Evolutionary conservation across 2,113 vertebrate genomes (phyloP).

Genomic region (Ptyas mucosa): DNA sequence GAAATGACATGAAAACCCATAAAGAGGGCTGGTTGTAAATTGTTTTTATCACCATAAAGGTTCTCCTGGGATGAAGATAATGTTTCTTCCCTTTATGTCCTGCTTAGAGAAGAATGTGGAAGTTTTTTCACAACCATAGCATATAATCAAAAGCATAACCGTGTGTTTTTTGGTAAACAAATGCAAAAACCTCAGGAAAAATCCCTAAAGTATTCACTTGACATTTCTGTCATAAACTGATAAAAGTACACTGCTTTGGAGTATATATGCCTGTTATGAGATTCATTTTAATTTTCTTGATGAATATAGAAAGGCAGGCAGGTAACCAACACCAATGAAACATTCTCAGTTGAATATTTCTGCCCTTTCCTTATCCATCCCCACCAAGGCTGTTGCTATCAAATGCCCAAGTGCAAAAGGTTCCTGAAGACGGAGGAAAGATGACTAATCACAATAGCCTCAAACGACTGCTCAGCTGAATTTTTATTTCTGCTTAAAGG

Average conservation of each 20-base stretch:
- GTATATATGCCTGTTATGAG: conserved; percentile 27
- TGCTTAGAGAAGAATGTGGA: not conserved
- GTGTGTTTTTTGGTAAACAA: not conserved
- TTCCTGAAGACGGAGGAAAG: not conserved
- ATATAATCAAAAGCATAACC: not conserved
- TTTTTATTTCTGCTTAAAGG: not conserved
- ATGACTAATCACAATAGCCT: not conserved
- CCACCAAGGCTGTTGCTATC: not conserved
- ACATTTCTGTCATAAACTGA: not conserved
- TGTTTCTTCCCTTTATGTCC: not conserved
- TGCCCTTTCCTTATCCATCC: not conserved
- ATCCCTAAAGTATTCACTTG: not conserved
- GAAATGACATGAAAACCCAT: not conserved
- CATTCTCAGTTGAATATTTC: not conserved
- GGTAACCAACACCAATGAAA: not conserved
- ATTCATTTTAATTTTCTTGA: conserved; percentile 18
- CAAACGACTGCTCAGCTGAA: not conserved
- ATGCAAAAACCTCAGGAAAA: not conserved
- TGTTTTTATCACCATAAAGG: not conserved
- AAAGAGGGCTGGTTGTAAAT: not conserved
- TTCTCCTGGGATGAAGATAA: not conserved
- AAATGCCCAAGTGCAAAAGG: not conserved
- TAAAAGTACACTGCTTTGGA: not conserved
- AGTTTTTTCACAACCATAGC: not conserved
- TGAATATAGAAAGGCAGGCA: conserved; percentile 8